Percentiles rank a stretch among this genome's conserved stretches.
phyloP scores from a whole-genome alignment of 64 coral and sea anemone species.

The Montipora cactus region DNA sequence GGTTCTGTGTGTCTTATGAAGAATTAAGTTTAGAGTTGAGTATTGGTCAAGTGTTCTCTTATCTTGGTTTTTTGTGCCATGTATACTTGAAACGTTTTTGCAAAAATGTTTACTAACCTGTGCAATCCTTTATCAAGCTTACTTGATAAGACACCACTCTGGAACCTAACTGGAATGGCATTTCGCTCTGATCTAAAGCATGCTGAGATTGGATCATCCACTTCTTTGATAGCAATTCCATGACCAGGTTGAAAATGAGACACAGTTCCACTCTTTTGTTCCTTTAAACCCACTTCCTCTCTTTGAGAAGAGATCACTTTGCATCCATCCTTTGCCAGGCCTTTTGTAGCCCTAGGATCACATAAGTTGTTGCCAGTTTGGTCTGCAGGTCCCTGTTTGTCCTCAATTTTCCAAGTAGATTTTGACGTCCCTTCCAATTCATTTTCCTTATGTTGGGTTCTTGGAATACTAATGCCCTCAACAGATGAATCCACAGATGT shows the following conservation, averaged over 20 bases:
- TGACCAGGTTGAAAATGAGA: background rate
- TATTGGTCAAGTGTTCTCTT: too few relatives aligned
- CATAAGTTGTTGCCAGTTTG: background rate
- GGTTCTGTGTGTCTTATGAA: too few relatives aligned
- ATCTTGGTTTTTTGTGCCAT: too few relatives aligned
- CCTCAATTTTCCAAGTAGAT: background rate
- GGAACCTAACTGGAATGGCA: background rate
- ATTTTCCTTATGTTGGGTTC: background rate
- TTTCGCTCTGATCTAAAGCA: constrained; percentile 16
- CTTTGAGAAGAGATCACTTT: background rate
- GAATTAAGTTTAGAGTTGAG: too few relatives aligned
- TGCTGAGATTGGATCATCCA: background rate
- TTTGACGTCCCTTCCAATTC: background rate
- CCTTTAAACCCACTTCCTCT: background rate
- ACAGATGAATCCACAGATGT: background rate
- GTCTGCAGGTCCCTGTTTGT: too few relatives aligned
- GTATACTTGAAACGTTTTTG: too few relatives aligned
- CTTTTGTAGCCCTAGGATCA: background rate
- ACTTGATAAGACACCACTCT: background rate
- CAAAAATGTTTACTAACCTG: background rate
- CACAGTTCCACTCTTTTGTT: background rate
- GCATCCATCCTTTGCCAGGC: background rate
- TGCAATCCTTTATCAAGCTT: background rate
- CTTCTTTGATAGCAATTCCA: background rate
- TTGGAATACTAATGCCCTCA: background rate